Conservation (phyloP, 2,888 invertebrate genomes). For the Mechanitis mazaeus region DNA sequence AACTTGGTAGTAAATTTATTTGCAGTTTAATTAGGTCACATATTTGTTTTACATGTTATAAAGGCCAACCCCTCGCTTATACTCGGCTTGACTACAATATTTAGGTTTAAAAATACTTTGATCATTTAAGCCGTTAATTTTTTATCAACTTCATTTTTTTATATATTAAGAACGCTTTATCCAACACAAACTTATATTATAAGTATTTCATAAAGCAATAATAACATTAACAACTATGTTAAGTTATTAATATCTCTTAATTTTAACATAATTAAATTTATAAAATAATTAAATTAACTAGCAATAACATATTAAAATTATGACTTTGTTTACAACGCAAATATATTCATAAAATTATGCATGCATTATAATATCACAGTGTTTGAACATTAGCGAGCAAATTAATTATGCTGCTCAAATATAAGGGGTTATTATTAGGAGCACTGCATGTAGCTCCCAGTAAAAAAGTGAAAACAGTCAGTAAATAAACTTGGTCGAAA, state of each 20-base stretch:
- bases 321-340: conserved; percentile 4
- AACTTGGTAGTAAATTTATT: too few species aligned
- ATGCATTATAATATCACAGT: conserved; percentile 6
- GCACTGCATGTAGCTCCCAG: neutral
- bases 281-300: neutral
- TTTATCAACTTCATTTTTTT: too few species aligned
- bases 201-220: neutral
- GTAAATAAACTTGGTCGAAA: neutral
- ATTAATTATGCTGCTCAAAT: conserved; percentile 57
- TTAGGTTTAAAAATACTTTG: neutral
- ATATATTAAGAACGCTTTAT: too few species aligned
- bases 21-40: too few species aligned
- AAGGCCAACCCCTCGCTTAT: too few species aligned
- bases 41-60: too few species aligned
- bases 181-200: too few species aligned
- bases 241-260: neutral
- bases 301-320: neutral
- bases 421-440: conserved; percentile 29
- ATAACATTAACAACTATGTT: conserved; percentile 28
- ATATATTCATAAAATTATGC: conserved; percentile 8
- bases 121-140: too few species aligned
- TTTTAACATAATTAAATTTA: neutral
- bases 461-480: neutral
- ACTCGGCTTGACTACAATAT: neutral
- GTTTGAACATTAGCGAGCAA: conserved; percentile 23